Percentiles rank a stretch among this genome's conserved stretches.
Evolutionary conservation across 2,797 vertebrate species (phyloP).

Genomic region (Pipistrellus pygmaeus): DNA sequence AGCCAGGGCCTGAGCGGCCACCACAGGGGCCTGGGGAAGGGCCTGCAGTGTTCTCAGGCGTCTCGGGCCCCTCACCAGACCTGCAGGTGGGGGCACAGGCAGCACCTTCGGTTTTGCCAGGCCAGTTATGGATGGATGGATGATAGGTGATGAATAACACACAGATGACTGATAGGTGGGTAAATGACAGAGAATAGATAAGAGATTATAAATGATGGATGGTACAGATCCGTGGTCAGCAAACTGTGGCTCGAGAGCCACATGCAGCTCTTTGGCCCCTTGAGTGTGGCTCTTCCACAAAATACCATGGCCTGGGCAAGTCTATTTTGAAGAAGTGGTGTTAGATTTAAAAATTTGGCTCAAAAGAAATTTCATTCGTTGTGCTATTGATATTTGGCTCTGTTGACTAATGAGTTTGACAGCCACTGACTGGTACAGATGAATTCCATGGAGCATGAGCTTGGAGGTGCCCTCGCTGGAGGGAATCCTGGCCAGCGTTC

Average conservation of each 20-base stretch:
- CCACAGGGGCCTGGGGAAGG: too few species aligned
- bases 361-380: too few species aligned
- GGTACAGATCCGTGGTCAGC: background rate
- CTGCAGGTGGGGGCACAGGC: background rate
- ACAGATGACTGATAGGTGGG: fast-evolving
- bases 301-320: too few species aligned
- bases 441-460: background rate
- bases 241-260: too few species aligned
- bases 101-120: background rate
- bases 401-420: too few species aligned
- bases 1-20: fast-evolving
- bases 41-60: background rate
- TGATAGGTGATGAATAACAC: background rate
- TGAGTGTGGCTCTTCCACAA: too few species aligned
- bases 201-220: background rate
- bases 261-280: too few species aligned
- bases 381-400: too few species aligned
- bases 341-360: too few species aligned
- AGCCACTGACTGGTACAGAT: background rate
- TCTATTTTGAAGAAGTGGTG: too few species aligned
- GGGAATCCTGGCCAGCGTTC: background rate
- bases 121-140: background rate
- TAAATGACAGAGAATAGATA: background rate
- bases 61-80: too few species aligned
- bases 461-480: fast-evolving